A percentile compares a stretch with the other conserved stretches of the same genome.
Conservation (phyloP, 2,113 vertebrate genomes). For the Chloropsis cyanopogon region DNA sequence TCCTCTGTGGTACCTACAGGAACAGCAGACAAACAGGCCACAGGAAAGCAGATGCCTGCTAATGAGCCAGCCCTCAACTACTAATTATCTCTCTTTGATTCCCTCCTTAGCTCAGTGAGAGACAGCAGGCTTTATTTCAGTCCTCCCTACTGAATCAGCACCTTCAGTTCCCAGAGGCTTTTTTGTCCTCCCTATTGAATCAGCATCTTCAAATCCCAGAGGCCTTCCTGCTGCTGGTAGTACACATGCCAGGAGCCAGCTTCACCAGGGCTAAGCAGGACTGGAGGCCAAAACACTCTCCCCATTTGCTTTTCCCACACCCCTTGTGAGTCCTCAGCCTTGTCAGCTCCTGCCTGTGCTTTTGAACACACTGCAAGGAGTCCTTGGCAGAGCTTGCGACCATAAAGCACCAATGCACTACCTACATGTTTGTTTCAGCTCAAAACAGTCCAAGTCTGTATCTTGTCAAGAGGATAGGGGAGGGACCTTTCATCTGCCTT, state of each 20-base stretch:
- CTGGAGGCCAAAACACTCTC: not conserved
- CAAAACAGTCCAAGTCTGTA: not conserved
- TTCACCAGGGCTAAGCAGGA: fast-evolving
- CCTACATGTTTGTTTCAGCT: not conserved
- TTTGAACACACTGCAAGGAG: not conserved
- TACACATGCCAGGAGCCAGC: fast-evolving
- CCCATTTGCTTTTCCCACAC: not conserved
- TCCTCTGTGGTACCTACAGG: not conserved
- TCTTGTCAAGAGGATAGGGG: not conserved
- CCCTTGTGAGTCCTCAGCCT: not conserved
- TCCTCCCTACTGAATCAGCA: not conserved
- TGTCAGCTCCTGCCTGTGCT: not conserved
- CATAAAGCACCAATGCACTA: not conserved
- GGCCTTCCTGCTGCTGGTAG: not conserved
- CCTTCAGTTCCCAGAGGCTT: not conserved
- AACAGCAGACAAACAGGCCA: not conserved
- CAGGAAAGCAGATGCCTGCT: not conserved
- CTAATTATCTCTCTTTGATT: not conserved
- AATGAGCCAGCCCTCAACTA: not conserved
- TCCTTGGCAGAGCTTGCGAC: not conserved
- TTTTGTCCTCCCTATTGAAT: not conserved
- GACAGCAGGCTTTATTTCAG: not conserved
- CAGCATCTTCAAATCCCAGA: not conserved
- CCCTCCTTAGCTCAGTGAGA: not conserved
- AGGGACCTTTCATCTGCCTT: not conserved